Evolutionary conservation across 2,888 invertebrate species (phyloP).

Genomic region (Entomobrya multifasciata): DNA sequence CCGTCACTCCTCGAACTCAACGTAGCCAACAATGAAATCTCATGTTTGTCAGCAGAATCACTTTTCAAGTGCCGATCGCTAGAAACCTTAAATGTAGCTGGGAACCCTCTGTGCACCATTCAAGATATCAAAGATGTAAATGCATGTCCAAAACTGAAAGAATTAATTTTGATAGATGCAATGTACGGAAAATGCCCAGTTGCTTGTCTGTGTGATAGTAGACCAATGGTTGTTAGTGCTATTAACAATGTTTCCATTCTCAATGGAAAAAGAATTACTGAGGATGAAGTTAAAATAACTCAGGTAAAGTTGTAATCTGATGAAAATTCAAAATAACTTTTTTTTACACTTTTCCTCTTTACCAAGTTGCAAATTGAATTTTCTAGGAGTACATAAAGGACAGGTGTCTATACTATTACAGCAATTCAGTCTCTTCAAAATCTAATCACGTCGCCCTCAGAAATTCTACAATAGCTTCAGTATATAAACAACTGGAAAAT

Average conservation of each 20-base stretch:
- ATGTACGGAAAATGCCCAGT: slow-evolving; percentile 79
- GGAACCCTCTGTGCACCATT: slow-evolving; percentile 78
- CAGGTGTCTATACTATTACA: slow-evolving; percentile 76
- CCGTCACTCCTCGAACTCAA: slow-evolving; percentile 75
- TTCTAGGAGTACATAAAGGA: slow-evolving; percentile 74
- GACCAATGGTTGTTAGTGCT: slow-evolving; percentile 73
- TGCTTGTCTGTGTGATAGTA: slow-evolving; percentile 74
- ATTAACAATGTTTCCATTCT: slow-evolving; percentile 71
- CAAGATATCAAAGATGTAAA: slow-evolving; percentile 77
- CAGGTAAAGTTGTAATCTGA: slow-evolving; percentile 45
- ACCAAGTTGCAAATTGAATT: neutral
- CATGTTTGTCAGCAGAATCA: slow-evolving; percentile 73
- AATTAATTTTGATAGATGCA: slow-evolving; percentile 73
- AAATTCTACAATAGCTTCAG: slow-evolving; percentile 70
- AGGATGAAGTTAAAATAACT: slow-evolving; percentile 65
- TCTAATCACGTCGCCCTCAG: slow-evolving; percentile 65
- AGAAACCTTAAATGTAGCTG: slow-evolving; percentile 76
- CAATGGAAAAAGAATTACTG: slow-evolving; percentile 76
- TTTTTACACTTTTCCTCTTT: neutral
- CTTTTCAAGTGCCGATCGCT: slow-evolving; percentile 76
- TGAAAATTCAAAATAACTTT: neutral
- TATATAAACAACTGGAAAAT: slow-evolving; percentile 75
- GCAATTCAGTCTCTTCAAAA: slow-evolving; percentile 61
- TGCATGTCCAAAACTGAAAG: slow-evolving; percentile 69
- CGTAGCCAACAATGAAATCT: slow-evolving; percentile 78